Evolutionary conservation across 2,797 vertebrate genomes (phyloP), one percentile per base, ranked within the genome.

Genomic region (Dicrostonyx torquatus): DNA sequence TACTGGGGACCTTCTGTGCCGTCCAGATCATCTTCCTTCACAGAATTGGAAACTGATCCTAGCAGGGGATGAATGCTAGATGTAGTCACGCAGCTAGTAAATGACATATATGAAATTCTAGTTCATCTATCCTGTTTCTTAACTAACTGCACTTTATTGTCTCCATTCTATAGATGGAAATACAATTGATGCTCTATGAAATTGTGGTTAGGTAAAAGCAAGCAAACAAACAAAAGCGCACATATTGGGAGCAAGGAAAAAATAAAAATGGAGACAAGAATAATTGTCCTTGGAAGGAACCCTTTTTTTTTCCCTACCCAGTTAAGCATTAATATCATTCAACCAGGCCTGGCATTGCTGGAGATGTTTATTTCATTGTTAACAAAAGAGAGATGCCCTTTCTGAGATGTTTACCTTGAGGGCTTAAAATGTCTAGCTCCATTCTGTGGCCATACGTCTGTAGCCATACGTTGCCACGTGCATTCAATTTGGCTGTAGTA

Each of bases 401-500:
- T 94, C 78, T 94, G 79, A 92, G 87, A 88, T 90, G 86, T 90
- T 90, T 92, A 83, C 90, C 94, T 97, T 95, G 78, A 73, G 90
- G 91, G 45, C 79, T 60, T 70, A 73, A 94, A 96, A 93, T 90
- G 45, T 97, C 90, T 94, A 94, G 86, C 64, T 94, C 77, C 20
- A 60, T 91, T 80, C 58, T 83, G 55, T 89, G 79, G 45, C 78
- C 84, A 94, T 76, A 77, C 37, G 1, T 72, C 70, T 72, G 90
- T 94, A 95, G 68, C 90, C 90, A 88, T 95, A 83, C 31, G 17
- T 60, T 78, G 78, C 85, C 95, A 94, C 73, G 73, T 95, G 94
- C 78, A 86, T 97, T 96, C 86, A 94, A 93, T 96, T 95, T 97
- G 93, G 90, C 90, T 94, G 13, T 86, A 88, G 53, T 96, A 48